These are phyloP conservation scores for Eilema depressum DNA, from an alignment of 2,888 invertebrate species.

Conservation along the genomic window DNA sequence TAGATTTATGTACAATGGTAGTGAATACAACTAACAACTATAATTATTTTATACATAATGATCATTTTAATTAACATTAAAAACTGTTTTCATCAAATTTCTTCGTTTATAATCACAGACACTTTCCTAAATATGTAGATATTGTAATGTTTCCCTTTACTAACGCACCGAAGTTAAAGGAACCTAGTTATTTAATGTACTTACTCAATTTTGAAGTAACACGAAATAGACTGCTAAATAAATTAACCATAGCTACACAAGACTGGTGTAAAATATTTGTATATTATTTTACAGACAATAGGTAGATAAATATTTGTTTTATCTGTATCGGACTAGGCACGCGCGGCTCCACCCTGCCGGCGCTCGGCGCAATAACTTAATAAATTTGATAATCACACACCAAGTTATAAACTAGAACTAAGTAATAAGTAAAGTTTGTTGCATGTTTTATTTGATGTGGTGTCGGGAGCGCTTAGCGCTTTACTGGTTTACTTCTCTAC, in stretches of 20 bases:
- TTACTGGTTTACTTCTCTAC: slow-evolving; percentile 63
- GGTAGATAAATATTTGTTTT: slow-evolving; percentile 82
- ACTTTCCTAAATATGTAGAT: slow-evolving; percentile 84
- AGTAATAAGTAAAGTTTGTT: slow-evolving; percentile 80
- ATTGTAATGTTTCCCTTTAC: slow-evolving; percentile 72
- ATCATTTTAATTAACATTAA: slow-evolving; percentile 76
- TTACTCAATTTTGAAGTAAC: slow-evolving; percentile 75
- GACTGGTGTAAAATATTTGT: slow-evolving; percentile 75
- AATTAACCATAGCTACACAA: slow-evolving; percentile 83
- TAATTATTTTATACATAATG: slow-evolving; percentile 69
- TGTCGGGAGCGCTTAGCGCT: slow-evolving; percentile 74
- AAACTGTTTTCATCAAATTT: slow-evolving; percentile 83
- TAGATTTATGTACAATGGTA: slow-evolving; percentile 43
- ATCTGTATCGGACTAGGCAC: slow-evolving; percentile 85
- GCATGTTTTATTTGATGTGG: slow-evolving; percentile 73
- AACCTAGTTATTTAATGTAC: slow-evolving; percentile 74
- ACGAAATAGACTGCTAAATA: slow-evolving; percentile 79
- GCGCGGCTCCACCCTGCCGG: slow-evolving; percentile 73
- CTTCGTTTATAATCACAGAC: slow-evolving; percentile 86
- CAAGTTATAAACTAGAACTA: slow-evolving; percentile 82
- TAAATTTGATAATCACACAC: slow-evolving; percentile 81
- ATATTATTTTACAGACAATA: slow-evolving; percentile 78
- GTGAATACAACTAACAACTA: slow-evolving; percentile 70
- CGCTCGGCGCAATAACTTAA: slow-evolving; percentile 84
- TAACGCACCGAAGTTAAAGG: slow-evolving; percentile 76